Percentiles rank a stretch among this genome's conserved stretches.
These are phyloP conservation scores for Patella caerulea DNA, from an alignment of 2,888 invertebrate species.

Conservation along the genomic window DNA sequence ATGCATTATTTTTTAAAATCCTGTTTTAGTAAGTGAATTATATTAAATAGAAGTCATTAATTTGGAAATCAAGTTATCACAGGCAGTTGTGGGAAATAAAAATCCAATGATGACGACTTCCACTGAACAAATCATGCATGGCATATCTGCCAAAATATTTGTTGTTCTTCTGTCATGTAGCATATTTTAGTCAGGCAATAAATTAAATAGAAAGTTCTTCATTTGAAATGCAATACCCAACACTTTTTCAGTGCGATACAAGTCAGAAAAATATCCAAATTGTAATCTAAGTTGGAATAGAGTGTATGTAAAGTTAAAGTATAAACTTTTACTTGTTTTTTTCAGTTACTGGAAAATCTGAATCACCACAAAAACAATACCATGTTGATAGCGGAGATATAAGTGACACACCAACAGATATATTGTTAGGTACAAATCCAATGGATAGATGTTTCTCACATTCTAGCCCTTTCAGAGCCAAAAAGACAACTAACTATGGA, in stretches of 20 bases:
- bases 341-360: neutral
- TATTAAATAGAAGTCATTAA: too few relatives aligned
- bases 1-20: too few relatives aligned
- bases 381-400: constrained; percentile 50
- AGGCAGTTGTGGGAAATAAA: too few relatives aligned
- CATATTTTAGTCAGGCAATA: too few relatives aligned
- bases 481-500: constrained; percentile 47
- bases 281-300: neutral
- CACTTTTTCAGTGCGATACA: neutral
- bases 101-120: too few relatives aligned
- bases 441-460: constrained; percentile 36
- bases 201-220: too few relatives aligned
- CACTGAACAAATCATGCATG: too few relatives aligned
- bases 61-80: too few relatives aligned
- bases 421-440: constrained; percentile 49
- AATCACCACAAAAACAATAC: constrained; percentile 23
- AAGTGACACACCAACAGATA: constrained; percentile 62
- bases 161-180: too few relatives aligned
- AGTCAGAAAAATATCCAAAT: neutral
- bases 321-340: neutral
- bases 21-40: too few relatives aligned
- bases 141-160: too few relatives aligned
- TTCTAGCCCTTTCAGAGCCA: constrained; percentile 25
- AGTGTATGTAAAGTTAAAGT: neutral
- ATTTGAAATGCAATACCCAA: too few relatives aligned